Evolutionary conservation across 2,113 vertebrate species (phyloP).

Genomic region (Megaceryle maxima): DNA sequence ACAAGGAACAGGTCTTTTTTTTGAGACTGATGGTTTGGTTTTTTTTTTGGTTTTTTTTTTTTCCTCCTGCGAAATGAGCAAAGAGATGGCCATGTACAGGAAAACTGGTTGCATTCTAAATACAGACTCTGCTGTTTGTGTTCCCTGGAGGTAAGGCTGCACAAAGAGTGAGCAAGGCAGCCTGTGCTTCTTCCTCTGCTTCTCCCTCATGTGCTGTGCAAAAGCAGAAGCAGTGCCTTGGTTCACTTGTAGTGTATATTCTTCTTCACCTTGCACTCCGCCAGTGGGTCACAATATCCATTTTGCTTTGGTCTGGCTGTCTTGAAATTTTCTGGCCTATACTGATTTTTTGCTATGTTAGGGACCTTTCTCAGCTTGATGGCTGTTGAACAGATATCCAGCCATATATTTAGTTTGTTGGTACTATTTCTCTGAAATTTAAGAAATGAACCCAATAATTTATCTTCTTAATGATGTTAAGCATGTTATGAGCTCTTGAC

Average conservation of each 20-base stretch:
- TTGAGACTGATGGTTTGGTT: background rate
- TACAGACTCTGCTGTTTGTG: background rate
- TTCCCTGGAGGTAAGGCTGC: background rate
- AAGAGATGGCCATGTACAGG: background rate
- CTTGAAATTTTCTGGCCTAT: background rate
- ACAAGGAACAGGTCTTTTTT: background rate
- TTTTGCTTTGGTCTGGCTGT: background rate
- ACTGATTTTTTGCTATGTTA: background rate
- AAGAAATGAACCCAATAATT: background rate
- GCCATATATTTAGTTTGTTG: background rate
- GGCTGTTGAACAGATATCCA: background rate
- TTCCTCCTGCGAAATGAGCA: background rate
- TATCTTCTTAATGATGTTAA: background rate
- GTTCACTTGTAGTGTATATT: background rate
- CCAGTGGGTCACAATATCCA: accelerated
- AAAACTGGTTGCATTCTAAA: background rate
- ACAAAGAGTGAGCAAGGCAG: background rate
- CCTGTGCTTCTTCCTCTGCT: background rate
- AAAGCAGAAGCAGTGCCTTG: background rate
- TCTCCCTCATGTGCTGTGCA: background rate
- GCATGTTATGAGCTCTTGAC: background rate
- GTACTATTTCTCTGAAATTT: background rate
- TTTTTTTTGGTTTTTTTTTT: background rate
- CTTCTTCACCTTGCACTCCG: background rate
- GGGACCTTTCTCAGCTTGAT: background rate